These are phyloP conservation scores for Holothuria scabra DNA, from an alignment of 53 echinoderm and acorn worm genomes.

Conservation along the genomic window DNA sequence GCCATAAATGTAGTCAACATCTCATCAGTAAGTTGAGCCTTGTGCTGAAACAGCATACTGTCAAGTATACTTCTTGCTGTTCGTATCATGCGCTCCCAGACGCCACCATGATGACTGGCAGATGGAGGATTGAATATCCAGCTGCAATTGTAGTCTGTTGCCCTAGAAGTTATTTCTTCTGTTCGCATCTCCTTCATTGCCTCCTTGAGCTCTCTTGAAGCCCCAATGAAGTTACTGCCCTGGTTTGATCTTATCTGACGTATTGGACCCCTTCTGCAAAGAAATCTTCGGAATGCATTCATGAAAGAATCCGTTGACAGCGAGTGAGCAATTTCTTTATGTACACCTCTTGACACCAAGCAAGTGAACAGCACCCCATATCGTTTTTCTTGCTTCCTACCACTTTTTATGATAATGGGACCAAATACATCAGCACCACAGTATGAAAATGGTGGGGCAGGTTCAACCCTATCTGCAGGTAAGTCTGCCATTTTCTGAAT, in stretches of 20 bases:
- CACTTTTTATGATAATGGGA: conserved; percentile 37
- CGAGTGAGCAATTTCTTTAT: conserved; percentile 53
- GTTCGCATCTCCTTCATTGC: conserved; percentile 54
- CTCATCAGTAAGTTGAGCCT: too few species aligned
- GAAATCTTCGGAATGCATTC: conserved; percentile 58
- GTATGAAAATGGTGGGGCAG: conserved; percentile 1
- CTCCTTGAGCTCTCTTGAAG: conserved; percentile 1
- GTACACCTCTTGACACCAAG: conserved; percentile 54
- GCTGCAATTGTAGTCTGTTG: background rate
- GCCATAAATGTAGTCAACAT: too few species aligned
- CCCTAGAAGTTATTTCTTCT: conserved; percentile 22
- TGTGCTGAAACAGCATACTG: conserved; percentile 32
- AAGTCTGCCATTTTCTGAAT: conserved; percentile 41
- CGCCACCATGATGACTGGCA: conserved; percentile 38
- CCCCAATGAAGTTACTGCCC: too few species aligned
- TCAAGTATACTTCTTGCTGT: conserved; percentile 42
- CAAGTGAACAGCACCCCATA: conserved; percentile 63
- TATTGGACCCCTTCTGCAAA: conserved; percentile 55
- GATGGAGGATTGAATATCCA: conserved; percentile 43
- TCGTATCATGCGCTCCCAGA: conserved; percentile 47
- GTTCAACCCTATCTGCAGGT: conserved; percentile 18
- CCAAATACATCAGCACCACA: conserved; percentile 50
- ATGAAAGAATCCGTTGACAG: conserved; percentile 54
- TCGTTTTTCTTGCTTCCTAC: conserved; percentile 41
- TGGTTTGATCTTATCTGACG: conserved; percentile 44